A percentile compares a stretch with the other conserved stretches of the same genome.
These are phyloP conservation scores for Melanerpes formicivorus DNA, from an alignment of 2,113 vertebrate genomes.

Conservation along the genomic window DNA sequence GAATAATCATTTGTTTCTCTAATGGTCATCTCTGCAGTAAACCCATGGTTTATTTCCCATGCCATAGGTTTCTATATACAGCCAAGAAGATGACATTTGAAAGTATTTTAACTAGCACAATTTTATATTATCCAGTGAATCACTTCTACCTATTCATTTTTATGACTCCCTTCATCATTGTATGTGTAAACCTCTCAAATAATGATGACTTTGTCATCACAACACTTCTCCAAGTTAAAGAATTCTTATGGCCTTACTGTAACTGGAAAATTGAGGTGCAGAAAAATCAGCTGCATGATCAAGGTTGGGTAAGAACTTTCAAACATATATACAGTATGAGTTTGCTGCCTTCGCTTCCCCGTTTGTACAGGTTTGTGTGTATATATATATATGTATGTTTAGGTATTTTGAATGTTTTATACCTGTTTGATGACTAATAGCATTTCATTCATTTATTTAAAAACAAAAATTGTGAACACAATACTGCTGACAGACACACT, in stretches of 20 bases:
- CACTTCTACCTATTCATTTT: background rate
- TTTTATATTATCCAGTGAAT: slow-evolving; percentile 1
- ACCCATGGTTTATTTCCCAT: background rate
- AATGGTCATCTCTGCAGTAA: background rate
- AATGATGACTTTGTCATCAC: background rate
- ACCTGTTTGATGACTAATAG: background rate
- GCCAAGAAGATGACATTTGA: background rate
- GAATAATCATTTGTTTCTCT: background rate
- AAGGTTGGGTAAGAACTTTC: background rate
- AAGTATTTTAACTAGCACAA: background rate
- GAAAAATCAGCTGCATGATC: background rate
- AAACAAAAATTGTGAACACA: background rate
- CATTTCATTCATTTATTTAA: background rate
- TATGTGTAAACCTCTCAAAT: background rate
- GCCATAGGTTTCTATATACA: background rate
- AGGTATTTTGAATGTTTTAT: background rate
- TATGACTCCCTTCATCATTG: background rate
- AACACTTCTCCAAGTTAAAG: background rate
- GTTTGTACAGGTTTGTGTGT: background rate
- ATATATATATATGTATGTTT: background rate
- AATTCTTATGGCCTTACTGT: background rate
- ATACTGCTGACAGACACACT: background rate
- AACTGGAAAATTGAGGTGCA: background rate
- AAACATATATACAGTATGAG: background rate
- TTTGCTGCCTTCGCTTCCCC: background rate